A percentile compares a stretch with the other conserved stretches of the same genome.
phyloP scores from a whole-genome alignment of 1,140 invertebrate genomes.

The Drosophila carrolli region DNA sequence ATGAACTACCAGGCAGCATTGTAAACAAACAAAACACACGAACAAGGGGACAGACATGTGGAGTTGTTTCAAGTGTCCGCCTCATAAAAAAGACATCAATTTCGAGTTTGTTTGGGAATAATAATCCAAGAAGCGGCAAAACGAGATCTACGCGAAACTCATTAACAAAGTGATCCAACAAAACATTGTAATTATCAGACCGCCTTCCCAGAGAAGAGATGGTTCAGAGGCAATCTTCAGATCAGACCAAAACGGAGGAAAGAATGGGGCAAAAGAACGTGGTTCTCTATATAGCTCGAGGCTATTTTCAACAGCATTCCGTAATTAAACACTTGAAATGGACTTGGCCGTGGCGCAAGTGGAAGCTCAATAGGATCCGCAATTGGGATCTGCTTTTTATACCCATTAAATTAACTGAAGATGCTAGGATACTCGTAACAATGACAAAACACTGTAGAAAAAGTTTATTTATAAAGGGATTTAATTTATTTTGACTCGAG shows the following conservation, averaged over 20 bases:
- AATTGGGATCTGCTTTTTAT: constrained; percentile 8
- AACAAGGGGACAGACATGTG: constrained; percentile 15
- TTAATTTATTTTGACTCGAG: too few relatives aligned
- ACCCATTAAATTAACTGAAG: constrained; percentile 1
- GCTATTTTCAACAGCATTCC: constrained; percentile 77
- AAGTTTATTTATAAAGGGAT: not conserved
- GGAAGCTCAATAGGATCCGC: constrained; percentile 35
- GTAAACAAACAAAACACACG: constrained; percentile 41
- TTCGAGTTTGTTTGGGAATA: constrained; percentile 71
- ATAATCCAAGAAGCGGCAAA: constrained; percentile 45
- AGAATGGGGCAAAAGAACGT: constrained; percentile 5
- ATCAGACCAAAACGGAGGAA: not conserved
- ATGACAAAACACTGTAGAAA: constrained; percentile 2
- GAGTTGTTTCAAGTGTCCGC: constrained; percentile 75
- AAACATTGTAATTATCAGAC: constrained; percentile 76
- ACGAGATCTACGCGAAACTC: constrained; percentile 66
- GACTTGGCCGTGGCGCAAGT: constrained; percentile 43
- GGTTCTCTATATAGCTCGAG: constrained; percentile 63
- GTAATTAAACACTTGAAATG: constrained; percentile 78
- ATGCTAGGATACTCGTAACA: not conserved
- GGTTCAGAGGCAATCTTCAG: constrained; percentile 10
- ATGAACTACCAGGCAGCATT: constrained; percentile 71
- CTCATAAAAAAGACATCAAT: constrained; percentile 82
- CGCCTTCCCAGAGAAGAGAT: constrained; percentile 7
- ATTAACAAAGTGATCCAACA: constrained; percentile 83